These are phyloP conservation scores for Toxotes chatareus DNA, from an alignment of 2,113 vertebrate species.

Conservation along the genomic window DNA sequence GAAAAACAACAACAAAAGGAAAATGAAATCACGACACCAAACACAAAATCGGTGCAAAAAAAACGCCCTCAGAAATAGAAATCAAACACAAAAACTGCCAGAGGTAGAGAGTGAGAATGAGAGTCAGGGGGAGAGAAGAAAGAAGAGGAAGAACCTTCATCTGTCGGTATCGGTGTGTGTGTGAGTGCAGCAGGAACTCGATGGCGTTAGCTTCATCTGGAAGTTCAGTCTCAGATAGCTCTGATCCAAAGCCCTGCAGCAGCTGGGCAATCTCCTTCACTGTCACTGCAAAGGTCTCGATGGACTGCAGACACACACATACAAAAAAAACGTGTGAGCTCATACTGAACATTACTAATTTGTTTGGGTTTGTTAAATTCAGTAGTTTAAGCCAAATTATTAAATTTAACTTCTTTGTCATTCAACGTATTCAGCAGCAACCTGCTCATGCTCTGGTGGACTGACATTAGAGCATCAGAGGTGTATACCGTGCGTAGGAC, in stretches of 20 bases:
- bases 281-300: conserved; percentile 95
- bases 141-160: conserved; percentile 87
- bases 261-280: conserved; percentile 98
- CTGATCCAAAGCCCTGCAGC: conserved; percentile 93
- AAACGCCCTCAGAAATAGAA: neutral
- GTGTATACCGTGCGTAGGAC: conserved; percentile 91
- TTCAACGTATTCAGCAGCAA: too few species aligned
- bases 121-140: neutral
- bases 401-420: neutral
- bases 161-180: conserved; percentile 90
- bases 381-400: neutral
- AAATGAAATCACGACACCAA: neutral
- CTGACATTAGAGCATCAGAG: neutral
- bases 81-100: neutral
- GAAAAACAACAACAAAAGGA: neutral
- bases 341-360: neutral
- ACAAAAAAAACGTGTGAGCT: neutral
- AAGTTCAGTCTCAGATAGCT: conserved; percentile 92
- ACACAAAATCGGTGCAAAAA: neutral
- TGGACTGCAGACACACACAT: conserved; percentile 86
- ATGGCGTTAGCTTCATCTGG: conserved; percentile 89
- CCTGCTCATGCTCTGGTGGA: neutral
- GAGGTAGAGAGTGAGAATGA: neutral
- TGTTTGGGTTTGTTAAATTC: neutral
- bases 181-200: conserved; percentile 89